phyloP scores from a whole-genome alignment of 2,113 vertebrate genomes.

The Albula goreensis region DNA sequence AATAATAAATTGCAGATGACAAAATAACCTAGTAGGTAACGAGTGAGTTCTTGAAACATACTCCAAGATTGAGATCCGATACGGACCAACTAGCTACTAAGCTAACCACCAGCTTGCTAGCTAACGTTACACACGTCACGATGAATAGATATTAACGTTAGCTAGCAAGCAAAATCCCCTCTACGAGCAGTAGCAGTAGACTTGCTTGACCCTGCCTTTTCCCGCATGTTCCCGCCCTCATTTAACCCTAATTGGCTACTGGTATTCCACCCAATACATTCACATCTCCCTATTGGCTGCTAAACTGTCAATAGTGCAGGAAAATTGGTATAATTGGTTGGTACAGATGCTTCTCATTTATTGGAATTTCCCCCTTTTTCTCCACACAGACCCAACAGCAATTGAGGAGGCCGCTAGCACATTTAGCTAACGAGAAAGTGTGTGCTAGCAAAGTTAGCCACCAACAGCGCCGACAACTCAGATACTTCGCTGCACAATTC shows the following conservation, averaged over 20 bases:
- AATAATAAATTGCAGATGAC: not conserved
- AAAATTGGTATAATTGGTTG: not conserved
- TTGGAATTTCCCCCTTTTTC: not conserved
- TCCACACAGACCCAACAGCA: not conserved
- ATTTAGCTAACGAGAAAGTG: not conserved
- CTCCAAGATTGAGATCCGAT: not conserved
- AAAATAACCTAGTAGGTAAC: not conserved
- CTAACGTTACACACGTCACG: not conserved
- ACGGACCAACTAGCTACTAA: not conserved
- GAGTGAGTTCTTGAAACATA: not conserved
- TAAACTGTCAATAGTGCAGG: not conserved
- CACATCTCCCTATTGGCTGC: not conserved
- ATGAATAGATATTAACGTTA: not conserved
- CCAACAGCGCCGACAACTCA: not conserved
- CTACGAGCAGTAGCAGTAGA: not conserved
- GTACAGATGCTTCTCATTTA: not conserved
- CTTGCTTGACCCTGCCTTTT: conserved; percentile 14
- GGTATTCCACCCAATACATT: not conserved
- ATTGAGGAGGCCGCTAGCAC: not conserved
- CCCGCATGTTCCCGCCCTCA: conserved; percentile 9
- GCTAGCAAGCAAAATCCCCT: not conserved
- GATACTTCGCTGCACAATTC: not conserved
- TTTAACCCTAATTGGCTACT: not conserved
- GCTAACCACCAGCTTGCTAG: not conserved
- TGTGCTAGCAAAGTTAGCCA: not conserved